Evolutionary conservation across 1,140 invertebrate species (phyloP), one percentile per base, ranked within the genome.

Genomic region (Nixonia krombeini): DNA sequence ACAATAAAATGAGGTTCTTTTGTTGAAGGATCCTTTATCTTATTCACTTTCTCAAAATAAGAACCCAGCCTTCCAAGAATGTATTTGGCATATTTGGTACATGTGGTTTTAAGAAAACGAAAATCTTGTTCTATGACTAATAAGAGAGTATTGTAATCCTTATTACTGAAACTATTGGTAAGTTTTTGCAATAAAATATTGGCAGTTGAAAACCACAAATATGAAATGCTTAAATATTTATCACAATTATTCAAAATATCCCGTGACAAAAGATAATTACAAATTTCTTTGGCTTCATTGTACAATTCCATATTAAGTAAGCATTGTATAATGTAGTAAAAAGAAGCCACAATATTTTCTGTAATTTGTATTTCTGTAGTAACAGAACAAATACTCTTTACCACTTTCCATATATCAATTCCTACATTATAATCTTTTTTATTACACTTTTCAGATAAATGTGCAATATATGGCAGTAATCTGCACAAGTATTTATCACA

Each of bases 321-420:
- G 13, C 40, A 50, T 13, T 33, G 25, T 2, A 35, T 25, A 29
- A 70, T 62, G 25, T 70, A 56, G 29, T 62, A 70, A 2, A 66
- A 10, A 13, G 25, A 28, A 12, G 42, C 23, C 2, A 45, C 8
- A 17, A 8, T 8, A 7, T 29, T 23, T 8, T 28, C 10, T 15
- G 42, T 29, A 4, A 17, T 28, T 29, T 25, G 42, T 1, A 29
- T 1, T 9, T 29, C 7, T 5, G 6, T 1, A 0, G 21, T 4
- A 7, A 28, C n/a, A 15, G 25, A 29, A 15, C 16, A 45, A 15
- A 45, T 28, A 2, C 17, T 13, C 12, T 45, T 45, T 15, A 17
- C 23, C 16, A 29, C 12, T 28, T 28, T 8, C 10, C n/a, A 28
- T 3, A 29, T 7, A 5, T 45, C 40, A 12, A 28, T 13, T 6